Evolutionary conservation across 2,797 vertebrate species (phyloP).

Genomic region (Crocidura indochinensis): DNA sequence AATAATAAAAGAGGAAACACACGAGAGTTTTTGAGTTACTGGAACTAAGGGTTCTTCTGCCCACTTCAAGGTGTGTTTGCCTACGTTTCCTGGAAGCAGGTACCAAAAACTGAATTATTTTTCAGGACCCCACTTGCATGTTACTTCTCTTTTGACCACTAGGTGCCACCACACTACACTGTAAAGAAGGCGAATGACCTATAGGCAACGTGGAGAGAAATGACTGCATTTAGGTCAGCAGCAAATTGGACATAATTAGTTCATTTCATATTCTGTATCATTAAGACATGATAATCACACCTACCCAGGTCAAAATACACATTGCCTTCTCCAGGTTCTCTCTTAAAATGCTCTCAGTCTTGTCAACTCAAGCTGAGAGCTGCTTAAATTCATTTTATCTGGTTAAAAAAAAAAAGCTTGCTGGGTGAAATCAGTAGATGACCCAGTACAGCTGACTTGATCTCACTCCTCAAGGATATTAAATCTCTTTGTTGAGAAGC

Average conservation of each 20-base stretch:
- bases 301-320: neutral
- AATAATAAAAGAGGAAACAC: neutral
- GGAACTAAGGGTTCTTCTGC: neutral
- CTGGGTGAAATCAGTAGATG: conserved; percentile 69
- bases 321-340: neutral
- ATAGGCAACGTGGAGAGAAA: conserved; percentile 21
- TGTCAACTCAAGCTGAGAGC: conserved; percentile 55
- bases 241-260: conserved; percentile 47
- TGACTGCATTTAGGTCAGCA: conserved; percentile 47
- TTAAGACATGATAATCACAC: conserved; percentile 66
- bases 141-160: conserved; percentile 73
- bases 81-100: neutral
- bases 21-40: neutral
- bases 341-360: conserved; percentile 59
- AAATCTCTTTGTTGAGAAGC: conserved; percentile 75
- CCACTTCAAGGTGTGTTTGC: neutral
- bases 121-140: neutral
- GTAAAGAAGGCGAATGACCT: conserved; percentile 36
- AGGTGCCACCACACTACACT: conserved; percentile 86
- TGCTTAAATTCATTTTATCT: conserved; percentile 15
- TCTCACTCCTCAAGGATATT: conserved; percentile 61
- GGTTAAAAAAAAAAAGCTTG: conserved; percentile 30
- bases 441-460: conserved; percentile 4
- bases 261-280: neutral
- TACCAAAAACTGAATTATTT: neutral